Conservation (phyloP, 2,797 vertebrate species). For the Psittacula echo region DNA sequence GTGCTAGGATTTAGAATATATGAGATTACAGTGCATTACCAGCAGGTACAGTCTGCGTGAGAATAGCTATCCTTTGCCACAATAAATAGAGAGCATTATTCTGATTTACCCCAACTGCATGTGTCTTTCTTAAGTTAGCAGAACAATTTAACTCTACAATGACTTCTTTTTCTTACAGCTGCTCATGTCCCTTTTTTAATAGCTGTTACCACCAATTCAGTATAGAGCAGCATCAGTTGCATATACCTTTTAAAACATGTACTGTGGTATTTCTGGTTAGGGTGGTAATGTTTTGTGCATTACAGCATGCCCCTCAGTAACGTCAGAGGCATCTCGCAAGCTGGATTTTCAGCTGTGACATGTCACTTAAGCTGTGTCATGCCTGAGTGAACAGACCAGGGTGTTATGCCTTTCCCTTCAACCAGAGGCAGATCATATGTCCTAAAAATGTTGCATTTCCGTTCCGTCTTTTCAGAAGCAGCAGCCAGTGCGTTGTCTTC, state of each 20-base stretch:
- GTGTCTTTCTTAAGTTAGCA: not conserved
- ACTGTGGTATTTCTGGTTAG: not conserved
- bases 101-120: not conserved
- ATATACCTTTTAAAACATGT: not conserved
- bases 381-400: not conserved
- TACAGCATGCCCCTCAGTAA: not conserved
- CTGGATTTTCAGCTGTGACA: slow-evolving; percentile 53
- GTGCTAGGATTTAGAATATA: not conserved
- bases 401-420: not conserved
- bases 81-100: not conserved
- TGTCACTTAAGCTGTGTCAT: slow-evolving; percentile 21
- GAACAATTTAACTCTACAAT: not conserved
- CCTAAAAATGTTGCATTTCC: slow-evolving; percentile 20
- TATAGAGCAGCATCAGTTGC: not conserved
- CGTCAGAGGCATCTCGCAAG: not conserved
- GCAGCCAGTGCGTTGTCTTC: slow-evolving; percentile 11
- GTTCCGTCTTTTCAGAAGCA: not conserved
- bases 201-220: not conserved
- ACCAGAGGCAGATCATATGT: not conserved
- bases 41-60: not conserved
- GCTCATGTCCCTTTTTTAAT: not conserved
- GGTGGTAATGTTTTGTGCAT: not conserved
- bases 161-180: not conserved
- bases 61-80: not conserved
- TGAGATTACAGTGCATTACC: not conserved